Evolutionary conservation across 2,888 invertebrate species (phyloP), one percentile per base, ranked within the genome.

Genomic region (Anticlea derivata): DNA sequence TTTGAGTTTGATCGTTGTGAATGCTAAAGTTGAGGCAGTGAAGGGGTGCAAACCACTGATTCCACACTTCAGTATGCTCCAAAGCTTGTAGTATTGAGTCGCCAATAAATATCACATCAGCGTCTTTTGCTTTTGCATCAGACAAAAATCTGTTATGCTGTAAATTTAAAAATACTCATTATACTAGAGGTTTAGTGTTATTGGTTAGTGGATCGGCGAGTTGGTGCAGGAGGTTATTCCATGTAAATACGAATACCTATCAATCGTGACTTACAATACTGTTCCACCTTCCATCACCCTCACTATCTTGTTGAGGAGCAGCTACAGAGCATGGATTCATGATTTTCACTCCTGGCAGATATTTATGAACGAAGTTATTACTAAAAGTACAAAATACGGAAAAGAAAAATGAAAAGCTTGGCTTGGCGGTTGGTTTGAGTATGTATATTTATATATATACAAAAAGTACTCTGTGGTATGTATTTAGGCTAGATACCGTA

Each of bases 21-120:
- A 98, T 96, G 66, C 97, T 97, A 86, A 97, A 96, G 83, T 98
- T 98, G 65, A 98, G 93, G 77, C 96, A 95, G 83, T 98, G 98
- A 77, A 98, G 92, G 1, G 97, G 98, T 49, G 96, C 97, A 92
- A 97, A 97, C 89, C 96, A 93, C 69, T 96, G 95, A 75, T 96
- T 95, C 97, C 97, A 98, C 38, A 96, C 93, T 85, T 96, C 95
- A 10, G 96, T 95, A 67, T 96, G 95, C 72, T 95, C 94, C 66
- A 98, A 84, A 37, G 96, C 94, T 83, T 96, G 95, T 52, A 98
- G 90, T 62, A 97, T 93, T 34, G 97, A 97, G 84, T 98, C 98
- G 0, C 98, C 98, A 59, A 98, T 93, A 70, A 98, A 96, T 65
- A 98, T 93, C 22, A 98, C 97, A 80, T 98, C 98, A 7, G 97